These are phyloP conservation scores for Zootermopsis nevadensis DNA, from an alignment of 2,888 invertebrate genomes.

Conservation along the genomic window DNA sequence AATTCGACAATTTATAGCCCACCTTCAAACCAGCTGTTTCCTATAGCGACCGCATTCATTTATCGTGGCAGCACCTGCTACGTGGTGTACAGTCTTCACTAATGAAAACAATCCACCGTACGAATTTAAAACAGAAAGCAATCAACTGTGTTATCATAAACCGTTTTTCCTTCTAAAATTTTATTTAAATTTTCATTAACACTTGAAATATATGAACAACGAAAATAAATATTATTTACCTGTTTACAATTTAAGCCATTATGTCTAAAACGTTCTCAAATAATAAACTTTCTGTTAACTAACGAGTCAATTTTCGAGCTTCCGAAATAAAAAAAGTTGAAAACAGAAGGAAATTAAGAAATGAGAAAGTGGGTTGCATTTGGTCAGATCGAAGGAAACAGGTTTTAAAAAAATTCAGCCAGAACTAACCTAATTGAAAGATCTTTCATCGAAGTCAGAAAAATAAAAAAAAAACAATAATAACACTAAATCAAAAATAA, in stretches of 20 bases:
- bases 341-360: neutral
- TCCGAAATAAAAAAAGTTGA: neutral
- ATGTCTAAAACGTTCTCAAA: neutral
- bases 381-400: neutral
- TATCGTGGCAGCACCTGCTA: slow-evolving; percentile 47
- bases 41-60: slow-evolving; percentile 47
- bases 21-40: slow-evolving; percentile 47
- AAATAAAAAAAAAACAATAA: neutral
- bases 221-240: neutral
- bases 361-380: neutral
- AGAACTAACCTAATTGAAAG: slow-evolving; percentile 8
- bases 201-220: too few relatives aligned
- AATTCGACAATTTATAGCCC: slow-evolving; percentile 46
- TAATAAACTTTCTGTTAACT: neutral
- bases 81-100: neutral
- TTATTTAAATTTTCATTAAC: too few relatives aligned
- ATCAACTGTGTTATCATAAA: too few relatives aligned
- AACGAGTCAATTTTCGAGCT: neutral
- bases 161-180: too few relatives aligned
- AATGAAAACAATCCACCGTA: neutral
- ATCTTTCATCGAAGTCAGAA: neutral
- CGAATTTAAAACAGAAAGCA: too few relatives aligned
- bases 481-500: neutral
- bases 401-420: neutral
- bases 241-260: neutral